Percentiles rank a stretch among this genome's conserved stretches.
phyloP scores from a whole-genome alignment of 2,888 invertebrate genomes.

The Pyrocoelia pectoralis region DNA sequence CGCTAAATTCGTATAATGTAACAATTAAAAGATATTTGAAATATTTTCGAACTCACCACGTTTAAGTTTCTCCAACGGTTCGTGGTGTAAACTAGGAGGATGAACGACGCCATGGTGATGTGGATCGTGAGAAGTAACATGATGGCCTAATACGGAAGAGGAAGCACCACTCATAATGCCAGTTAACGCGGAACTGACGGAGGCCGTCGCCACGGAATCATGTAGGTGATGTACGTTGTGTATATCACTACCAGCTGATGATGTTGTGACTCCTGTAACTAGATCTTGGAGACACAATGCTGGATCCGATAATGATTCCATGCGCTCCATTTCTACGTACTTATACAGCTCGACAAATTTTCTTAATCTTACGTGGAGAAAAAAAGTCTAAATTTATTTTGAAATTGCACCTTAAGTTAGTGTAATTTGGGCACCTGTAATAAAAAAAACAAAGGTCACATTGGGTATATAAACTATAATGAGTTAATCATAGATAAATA shows the following conservation, averaged over 20 bases:
- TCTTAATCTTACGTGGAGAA: not conserved
- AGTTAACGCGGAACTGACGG: conserved; percentile 61
- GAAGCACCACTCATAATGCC: conserved; percentile 65
- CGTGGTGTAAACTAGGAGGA: conserved; percentile 67
- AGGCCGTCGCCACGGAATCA: conserved; percentile 59
- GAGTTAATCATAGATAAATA: too few species aligned
- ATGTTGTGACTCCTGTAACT: conserved; percentile 66
- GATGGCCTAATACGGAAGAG: conserved; percentile 61
- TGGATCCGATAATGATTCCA: conserved; percentile 74
- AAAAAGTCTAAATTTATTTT: too few species aligned
- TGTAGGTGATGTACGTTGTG: conserved; percentile 65
- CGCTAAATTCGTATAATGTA: too few species aligned
- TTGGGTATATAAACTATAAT: too few species aligned
- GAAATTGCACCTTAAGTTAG: not conserved
- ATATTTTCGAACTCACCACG: conserved; percentile 68
- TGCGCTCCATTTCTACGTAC: conserved; percentile 64
- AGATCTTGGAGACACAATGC: conserved; percentile 79
- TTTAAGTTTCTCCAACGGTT: conserved; percentile 81
- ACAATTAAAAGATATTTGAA: too few species aligned
- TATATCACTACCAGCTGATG: conserved; percentile 62
- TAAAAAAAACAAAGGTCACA: not conserved
- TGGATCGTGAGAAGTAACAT: conserved; percentile 59
- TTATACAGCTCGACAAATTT: conserved; percentile 31
- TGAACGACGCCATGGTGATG: conserved; percentile 69
- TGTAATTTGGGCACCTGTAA: not conserved